Conservation (phyloP, 1,140 invertebrate genomes). For the Akabosia matsudoensis region DNA sequence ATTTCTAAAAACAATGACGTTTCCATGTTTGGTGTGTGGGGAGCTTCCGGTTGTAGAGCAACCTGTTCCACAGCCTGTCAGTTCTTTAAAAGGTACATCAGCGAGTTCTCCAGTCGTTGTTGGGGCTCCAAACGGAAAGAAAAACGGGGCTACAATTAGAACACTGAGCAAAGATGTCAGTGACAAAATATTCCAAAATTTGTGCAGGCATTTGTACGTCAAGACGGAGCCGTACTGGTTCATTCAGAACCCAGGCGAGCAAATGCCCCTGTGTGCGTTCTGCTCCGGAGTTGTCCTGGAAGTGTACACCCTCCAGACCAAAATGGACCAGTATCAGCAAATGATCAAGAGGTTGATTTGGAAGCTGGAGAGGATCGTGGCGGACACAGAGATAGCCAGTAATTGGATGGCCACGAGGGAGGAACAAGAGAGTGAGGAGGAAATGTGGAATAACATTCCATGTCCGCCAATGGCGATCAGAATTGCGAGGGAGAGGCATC, state of each 20-base stretch:
- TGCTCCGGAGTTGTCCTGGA: neutral
- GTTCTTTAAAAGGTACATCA: neutral
- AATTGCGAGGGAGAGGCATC: constrained; percentile 4
- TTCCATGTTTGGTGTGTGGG: constrained; percentile 4
- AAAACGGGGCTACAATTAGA: neutral
- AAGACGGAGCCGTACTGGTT: constrained; percentile 20
- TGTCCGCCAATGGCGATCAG: constrained; percentile 10
- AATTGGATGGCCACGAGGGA: constrained; percentile 15
- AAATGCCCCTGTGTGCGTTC: constrained; percentile 9
- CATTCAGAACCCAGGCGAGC: constrained; percentile 12
- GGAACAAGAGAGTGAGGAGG: constrained; percentile 3
- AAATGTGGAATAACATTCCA: neutral
- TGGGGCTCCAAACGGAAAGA: too few relatives aligned
- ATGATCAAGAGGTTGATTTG: neutral
- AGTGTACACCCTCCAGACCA: neutral
- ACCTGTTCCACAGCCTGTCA: neutral
- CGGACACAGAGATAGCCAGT: constrained; percentile 3
- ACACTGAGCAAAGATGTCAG: constrained; percentile 14
- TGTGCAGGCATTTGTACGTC: constrained; percentile 8
- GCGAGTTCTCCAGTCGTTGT: neutral
- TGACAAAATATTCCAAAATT: constrained; percentile 17
- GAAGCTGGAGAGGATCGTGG: constrained; percentile 1
- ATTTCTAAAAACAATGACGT: constrained; percentile 9
- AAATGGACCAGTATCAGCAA: neutral
- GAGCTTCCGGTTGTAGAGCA: constrained; percentile 2